Evolutionary conservation across 2,888 invertebrate genomes (phyloP), one percentile per base, ranked within the genome.

Genomic region (Calliopum simillimum): DNA sequence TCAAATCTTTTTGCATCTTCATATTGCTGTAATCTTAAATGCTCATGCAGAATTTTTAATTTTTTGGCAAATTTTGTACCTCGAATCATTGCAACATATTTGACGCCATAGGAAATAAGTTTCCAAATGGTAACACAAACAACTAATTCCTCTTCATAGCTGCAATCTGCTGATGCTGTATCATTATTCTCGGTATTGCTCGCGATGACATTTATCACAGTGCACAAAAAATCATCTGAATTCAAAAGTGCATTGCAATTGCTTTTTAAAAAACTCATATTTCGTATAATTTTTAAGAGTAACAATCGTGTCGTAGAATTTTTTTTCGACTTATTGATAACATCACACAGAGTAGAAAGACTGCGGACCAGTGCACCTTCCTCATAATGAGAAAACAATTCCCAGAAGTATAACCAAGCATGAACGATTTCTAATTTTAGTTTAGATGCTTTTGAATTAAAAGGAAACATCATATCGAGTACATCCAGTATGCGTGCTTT

Each of bases 371-470:
- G 75, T 6, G 78, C 79, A 11, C 85, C 83, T 21, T 83, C 81
- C 12, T 80, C 78, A 71, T 85, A 82, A 8, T 85, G 79, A 3
- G 86, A 83, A 73, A 78, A 85, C 13, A 83, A 69, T 71, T 85
- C 84, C 83, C 85, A 86, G 71, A 86, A 85, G 11, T 76, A 61
- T 1, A 86, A 75, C 86, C 86, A 86, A 11, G 76, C 69, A 1
- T 76, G 67, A 13, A 81, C 62, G 5, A 84, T 75, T 0, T 79
- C 76, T 12, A 79, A 75, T 72, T 80, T 82, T 2, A 80, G 72
- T 71, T 81, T 84, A 16, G 75, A 70, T 3, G 74, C 55, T 59
- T 77, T 81, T 3, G 74, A 56, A 47, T 79, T 76, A 6, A 76
- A 78, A 0, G 86, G 86, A 71, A 85, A 76, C 5, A 86, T 73